Percentiles rank a stretch among this genome's conserved stretches.
These are phyloP conservation scores for Pelvicachromis taeniatus DNA, from an alignment of 2,113 vertebrate genomes.

Conservation along the genomic window DNA sequence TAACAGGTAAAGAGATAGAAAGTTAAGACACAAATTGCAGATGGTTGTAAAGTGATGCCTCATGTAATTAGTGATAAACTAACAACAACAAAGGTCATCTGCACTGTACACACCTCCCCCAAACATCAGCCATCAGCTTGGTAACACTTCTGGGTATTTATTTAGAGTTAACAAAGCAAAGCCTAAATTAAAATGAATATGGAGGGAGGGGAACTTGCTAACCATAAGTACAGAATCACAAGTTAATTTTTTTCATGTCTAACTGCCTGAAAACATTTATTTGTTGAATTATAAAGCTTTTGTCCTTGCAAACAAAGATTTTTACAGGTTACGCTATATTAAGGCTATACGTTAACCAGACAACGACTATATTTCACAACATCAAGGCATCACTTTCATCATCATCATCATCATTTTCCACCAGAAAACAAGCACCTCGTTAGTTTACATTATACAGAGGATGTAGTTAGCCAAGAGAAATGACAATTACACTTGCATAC, in stretches of 20 bases:
- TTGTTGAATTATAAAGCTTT: not conserved
- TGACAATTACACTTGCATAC: fast-evolving
- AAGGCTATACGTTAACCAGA: fast-evolving
- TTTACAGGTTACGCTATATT: not conserved
- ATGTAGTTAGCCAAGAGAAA: not conserved
- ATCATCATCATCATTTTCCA: not conserved
- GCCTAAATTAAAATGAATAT: not conserved
- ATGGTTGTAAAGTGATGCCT: not conserved
- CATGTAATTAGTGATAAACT: not conserved
- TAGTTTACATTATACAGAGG: not conserved
- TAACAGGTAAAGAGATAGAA: not conserved
- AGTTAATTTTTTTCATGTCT: not conserved
- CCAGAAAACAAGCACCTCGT: not conserved
- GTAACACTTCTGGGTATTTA: not conserved
- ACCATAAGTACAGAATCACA: not conserved
- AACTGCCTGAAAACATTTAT: not conserved
- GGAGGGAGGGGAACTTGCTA: not conserved
- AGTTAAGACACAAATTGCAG: not conserved
- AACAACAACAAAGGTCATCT: not conserved
- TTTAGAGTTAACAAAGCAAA: not conserved
- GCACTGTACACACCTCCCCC: not conserved
- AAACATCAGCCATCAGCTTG: not conserved
- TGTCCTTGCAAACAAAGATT: not conserved
- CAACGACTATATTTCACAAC: not conserved
- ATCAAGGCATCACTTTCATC: fast-evolving